Evolutionary conservation across 2,113 vertebrate genomes (phyloP).

Genomic region (Paramisgurnus dabryanus): DNA sequence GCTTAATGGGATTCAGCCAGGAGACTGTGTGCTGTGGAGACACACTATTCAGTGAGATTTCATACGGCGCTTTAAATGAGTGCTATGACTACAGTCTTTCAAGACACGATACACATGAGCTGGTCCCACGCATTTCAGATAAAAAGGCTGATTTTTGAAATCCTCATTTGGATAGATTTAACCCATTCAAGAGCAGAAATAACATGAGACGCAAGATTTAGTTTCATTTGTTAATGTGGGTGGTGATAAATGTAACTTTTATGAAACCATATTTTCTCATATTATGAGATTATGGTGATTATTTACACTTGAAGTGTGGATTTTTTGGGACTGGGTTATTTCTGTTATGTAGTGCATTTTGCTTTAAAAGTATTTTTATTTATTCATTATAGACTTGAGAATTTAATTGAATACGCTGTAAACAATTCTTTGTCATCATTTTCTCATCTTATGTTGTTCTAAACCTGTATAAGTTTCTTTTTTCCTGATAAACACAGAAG

Average conservation of each 20-base stretch:
- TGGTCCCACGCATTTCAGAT: slow-evolving; percentile 38
- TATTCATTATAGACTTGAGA: too few species aligned
- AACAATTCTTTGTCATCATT: too few species aligned
- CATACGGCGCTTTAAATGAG: slow-evolving; percentile 48
- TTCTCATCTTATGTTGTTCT: too few species aligned
- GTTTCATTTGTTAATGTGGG: slow-evolving; percentile 18
- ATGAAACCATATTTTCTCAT: not conserved
- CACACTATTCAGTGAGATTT: slow-evolving; percentile 50
- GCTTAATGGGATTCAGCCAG: slow-evolving; percentile 62
- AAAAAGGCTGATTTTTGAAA: slow-evolving; percentile 43
- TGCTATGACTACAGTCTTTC: slow-evolving; percentile 17
- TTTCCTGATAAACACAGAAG: too few species aligned
- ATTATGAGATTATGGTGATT: not conserved
- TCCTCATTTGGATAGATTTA: slow-evolving; percentile 42
- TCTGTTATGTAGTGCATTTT: too few species aligned
- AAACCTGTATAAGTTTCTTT: too few species aligned
- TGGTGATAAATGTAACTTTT: slow-evolving; percentile 12
- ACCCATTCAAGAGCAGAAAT: slow-evolving; percentile 36
- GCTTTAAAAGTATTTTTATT: too few species aligned
- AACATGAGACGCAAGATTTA: not conserved
- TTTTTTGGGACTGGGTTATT: not conserved
- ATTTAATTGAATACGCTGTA: too few species aligned
- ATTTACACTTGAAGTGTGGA: not conserved
- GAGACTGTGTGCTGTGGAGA: slow-evolving; percentile 55
- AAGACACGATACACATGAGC: slow-evolving; percentile 31